A percentile compares a stretch with the other conserved stretches of the same genome.
These are phyloP conservation scores for Notothenia coriiceps DNA, from an alignment of 2,113 vertebrate species.

Conservation along the genomic window DNA sequence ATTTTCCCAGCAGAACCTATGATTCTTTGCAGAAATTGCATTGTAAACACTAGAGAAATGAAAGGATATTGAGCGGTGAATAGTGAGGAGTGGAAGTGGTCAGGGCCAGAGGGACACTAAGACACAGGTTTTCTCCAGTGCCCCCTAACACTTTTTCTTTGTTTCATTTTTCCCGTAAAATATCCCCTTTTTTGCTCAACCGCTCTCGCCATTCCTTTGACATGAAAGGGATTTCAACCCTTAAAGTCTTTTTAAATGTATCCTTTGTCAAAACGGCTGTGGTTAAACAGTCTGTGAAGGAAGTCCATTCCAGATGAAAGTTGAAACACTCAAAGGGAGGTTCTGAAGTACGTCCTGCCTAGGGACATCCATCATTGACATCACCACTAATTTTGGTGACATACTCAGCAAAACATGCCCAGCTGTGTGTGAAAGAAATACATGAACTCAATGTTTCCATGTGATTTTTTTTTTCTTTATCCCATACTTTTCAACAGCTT, in stretches of 20 bases:
- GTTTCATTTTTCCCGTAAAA: conserved; percentile 38
- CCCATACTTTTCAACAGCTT: conserved; percentile 53
- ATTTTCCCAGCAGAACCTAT: conserved; percentile 49
- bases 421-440: conserved; percentile 73
- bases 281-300: conserved; percentile 56
- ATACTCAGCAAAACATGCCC: conserved; percentile 72
- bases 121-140: conserved; percentile 42
- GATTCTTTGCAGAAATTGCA: conserved; percentile 51
- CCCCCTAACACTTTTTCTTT: conserved; percentile 7
- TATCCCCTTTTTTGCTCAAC: conserved; percentile 10
- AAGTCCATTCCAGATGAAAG: conserved; percentile 57
- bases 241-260: conserved; percentile 28
- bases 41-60: conserved; percentile 63
- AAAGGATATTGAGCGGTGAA: conserved; percentile 61
- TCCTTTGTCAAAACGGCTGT: conserved; percentile 56
- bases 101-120: conserved; percentile 38
- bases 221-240: conserved; percentile 40
- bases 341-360: conserved; percentile 36
- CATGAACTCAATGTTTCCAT: conserved; percentile 74
- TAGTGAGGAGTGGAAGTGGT: conserved; percentile 33
- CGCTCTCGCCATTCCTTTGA: conserved; percentile 39
- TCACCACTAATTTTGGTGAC: conserved; percentile 74
- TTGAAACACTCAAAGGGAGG: conserved; percentile 53
- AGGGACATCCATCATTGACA: conserved; percentile 75
- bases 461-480: conserved; percentile 43